Evolutionary conservation across 2,113 vertebrate species (phyloP), one percentile per base, ranked within the genome.

Genomic region (Brachionichthys hirsutus): DNA sequence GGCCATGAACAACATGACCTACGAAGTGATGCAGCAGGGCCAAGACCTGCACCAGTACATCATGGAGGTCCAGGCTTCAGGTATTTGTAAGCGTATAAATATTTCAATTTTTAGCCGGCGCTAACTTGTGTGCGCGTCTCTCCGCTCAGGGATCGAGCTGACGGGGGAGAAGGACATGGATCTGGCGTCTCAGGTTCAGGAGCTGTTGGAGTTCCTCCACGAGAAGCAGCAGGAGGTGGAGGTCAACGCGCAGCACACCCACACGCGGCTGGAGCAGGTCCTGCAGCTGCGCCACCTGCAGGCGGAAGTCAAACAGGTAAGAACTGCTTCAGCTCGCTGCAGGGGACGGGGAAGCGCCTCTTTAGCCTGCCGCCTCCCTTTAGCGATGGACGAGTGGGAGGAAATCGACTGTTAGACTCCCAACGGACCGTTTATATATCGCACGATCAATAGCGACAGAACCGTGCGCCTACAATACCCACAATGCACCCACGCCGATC

Each of bases 31-130:
- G 85, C 96, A 98, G 73, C 97, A 99, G 81, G 97, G 97, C 2
- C 96, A 99, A 51, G 97, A 98, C 82, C 91, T 99, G 61, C 96
- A 98, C 70, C 97, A 98, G 24, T 99, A 98, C 83, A 99, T 99
- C 84, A 98, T 98, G 96, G 96, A 99, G 80, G 97, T 98, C 22
- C 97, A 99, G 76, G 97, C 97, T 35, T 98, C 97, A 92, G 97
- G 97, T 98, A 66, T n/a, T n/a, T n/a, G n/a, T n/a, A n/a, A n/a
- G n/a, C n/a, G n/a, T n/a, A n/a, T n/a, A n/a, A n/a, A n/a, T n/a
- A n/a, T n/a, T n/a, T n/a, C n/a, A n/a, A n/a, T n/a, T n/a, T n/a
- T n/a, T n/a, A n/a, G n/a, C n/a, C n/a, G n/a, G n/a, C n/a, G n/a
- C n/a, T n/a, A 35, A 35, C 9, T 4, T 20, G 57, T 58, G 41